Evolutionary conservation across 2,797 vertebrate genomes (phyloP), one percentile per base, ranked within the genome.

Genomic region (Tenualosa thibaudeaui): DNA sequence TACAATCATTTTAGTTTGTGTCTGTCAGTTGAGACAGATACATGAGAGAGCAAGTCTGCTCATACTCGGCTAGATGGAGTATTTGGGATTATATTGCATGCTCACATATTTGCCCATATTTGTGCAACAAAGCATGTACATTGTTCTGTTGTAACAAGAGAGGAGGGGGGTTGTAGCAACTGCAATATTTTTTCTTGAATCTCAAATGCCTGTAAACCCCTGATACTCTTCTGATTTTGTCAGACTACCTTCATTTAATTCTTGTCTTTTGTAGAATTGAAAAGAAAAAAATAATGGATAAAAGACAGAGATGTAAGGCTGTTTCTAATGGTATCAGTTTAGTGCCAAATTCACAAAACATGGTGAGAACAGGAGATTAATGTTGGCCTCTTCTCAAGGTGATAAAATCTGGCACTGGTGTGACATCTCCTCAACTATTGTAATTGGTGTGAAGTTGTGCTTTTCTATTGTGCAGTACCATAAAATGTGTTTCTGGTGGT

Each of bases 11-110:
- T 75, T 75, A 62, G 78, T 37, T 49, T 13, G 15, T 50, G 10
- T 6, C 51, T 65, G 68, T 49, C 49, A 56, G 56, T 56, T 46
- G 84, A n/a, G 68, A 60, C 85, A n/a, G 56, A 53, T 12, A 37
- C 9, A 19, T 5, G 26, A 84, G 83, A 84, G 83, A 17, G 81
- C 65, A 85, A 84, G 82, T 50, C 60, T 75, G 40, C 43, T 65
- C 58, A 86, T 24, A 12, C 71, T 65, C 53, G 17, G 37, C 6
- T 88, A 58, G 26, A 40, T 56, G 68, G 46, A 49, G 81, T 71
- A 84, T 81, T 85, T 90, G 87, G 83, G 84, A 89, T 87, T 91
- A 84, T 90, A 89, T 87, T 90, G 93, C 93, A 94, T 95, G 93
- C 91, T 93, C 75, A 54, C 81, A 56, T 56, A 82, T 81, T 78